These are phyloP conservation scores for Drosophila miranda DNA, from an alignment of 1,140 invertebrate genomes.

Conservation along the genomic window DNA sequence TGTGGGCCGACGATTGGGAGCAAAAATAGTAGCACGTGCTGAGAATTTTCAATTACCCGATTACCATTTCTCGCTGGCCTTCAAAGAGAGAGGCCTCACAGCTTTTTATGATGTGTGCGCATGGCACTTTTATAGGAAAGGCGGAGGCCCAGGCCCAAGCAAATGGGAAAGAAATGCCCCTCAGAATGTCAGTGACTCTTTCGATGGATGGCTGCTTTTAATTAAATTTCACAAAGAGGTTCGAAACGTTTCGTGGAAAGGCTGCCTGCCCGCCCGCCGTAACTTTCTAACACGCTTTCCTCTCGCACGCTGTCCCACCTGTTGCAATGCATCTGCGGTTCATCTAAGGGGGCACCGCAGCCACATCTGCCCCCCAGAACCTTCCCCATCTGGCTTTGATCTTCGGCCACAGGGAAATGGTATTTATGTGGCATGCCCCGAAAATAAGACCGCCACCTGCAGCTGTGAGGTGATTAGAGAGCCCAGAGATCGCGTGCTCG, in stretches of 20 bases:
- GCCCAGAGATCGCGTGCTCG: constrained; percentile 8
- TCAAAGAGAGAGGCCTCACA: constrained; percentile 35
- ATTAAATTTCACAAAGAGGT: constrained; percentile 60
- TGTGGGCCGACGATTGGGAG: constrained; percentile 52
- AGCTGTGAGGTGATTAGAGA: constrained; percentile 57
- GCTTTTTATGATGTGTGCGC: constrained; percentile 62
- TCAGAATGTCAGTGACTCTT: constrained; percentile 44
- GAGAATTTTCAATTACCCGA: constrained; percentile 66
- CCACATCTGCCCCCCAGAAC: constrained; percentile 38
- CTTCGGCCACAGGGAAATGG: constrained; percentile 51
- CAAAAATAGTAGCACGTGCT: constrained; percentile 61
- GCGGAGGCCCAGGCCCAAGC: not conserved
- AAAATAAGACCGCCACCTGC: constrained; percentile 62
- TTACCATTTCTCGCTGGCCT: constrained; percentile 62
- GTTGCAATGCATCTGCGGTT: constrained; percentile 39
- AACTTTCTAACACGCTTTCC: constrained; percentile 49
- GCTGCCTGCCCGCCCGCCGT: not conserved
- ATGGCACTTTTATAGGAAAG: constrained; percentile 39
- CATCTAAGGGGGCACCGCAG: constrained; percentile 12
- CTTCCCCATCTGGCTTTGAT: constrained; percentile 55
- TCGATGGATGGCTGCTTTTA: constrained; percentile 41
- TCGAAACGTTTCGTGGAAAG: constrained; percentile 37
- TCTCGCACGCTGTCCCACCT: constrained; percentile 40
- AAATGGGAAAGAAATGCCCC: too few species aligned
- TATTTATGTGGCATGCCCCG: constrained; percentile 64